Conservation (phyloP, 2,113 vertebrate species). For the Rissa tridactyla region DNA sequence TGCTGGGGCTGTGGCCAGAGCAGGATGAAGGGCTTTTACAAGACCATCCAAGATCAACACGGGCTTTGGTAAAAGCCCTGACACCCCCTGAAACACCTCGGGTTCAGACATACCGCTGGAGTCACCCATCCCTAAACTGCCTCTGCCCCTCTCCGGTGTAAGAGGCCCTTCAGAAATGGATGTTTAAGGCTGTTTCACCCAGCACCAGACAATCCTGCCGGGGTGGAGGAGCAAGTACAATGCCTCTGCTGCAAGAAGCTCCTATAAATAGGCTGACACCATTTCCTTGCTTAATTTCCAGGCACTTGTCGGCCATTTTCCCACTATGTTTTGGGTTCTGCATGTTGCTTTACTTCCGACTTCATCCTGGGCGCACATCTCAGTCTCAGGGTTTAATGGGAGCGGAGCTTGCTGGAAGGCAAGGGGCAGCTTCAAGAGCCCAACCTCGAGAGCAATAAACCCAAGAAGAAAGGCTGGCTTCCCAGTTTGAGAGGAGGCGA, state of each 20-base stretch:
- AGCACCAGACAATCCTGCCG: not conserved
- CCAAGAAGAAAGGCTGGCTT: not conserved
- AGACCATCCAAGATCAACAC: not conserved
- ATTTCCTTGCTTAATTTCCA: not conserved
- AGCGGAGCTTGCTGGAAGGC: not conserved
- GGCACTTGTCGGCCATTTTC: not conserved
- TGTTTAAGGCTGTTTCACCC: not conserved
- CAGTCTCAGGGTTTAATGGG: not conserved
- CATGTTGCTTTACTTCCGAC: not conserved
- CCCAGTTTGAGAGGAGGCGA: not conserved
- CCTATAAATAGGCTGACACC: not conserved
- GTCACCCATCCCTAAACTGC: not conserved
- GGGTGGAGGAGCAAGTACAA: not conserved
- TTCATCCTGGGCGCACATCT: not conserved
- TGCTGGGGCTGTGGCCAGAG: not conserved
- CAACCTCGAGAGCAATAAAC: not conserved
- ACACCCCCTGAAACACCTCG: not conserved
- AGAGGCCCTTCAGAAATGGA: not conserved
- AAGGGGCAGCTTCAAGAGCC: not conserved
- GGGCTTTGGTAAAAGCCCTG: not conserved
- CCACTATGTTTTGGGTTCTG: not conserved
- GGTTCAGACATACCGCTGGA: not conserved
- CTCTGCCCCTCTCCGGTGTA: fast-evolving
- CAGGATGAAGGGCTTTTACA: not conserved
- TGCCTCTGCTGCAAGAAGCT: not conserved